Base-by-base conservation (phyloP, 2,113 vertebrate species). In the Rhynchopsitta pachyrhyncha region DNA sequence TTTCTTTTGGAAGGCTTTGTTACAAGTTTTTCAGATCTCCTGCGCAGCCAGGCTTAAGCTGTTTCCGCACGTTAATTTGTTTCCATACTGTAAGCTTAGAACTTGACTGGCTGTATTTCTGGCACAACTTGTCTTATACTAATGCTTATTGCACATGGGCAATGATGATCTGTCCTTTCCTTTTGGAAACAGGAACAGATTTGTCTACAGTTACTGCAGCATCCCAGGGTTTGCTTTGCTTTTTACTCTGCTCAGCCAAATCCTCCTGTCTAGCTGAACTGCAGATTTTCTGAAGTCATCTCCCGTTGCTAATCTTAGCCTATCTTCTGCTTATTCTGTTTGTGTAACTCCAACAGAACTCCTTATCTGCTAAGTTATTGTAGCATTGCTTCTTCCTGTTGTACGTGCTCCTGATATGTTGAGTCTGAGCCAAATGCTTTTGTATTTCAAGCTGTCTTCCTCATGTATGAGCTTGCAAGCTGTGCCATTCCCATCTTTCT, bases 91-190 rank as follows among this genome's bases (percentile, higher is more conserved):
- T 44, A 93, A 86, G 59, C n/a, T 67, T 74, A 70, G 68, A 86
- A 57, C 71, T 71, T 82, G 62, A 28, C 64, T 86, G 41, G 17
- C 55, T 95, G 47, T 37, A 29, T 39, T 92, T 97, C 50, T 93
- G 89, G 86, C 69, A 82, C 20, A 79, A 17, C 29, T 84, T 70
- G 6, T 31, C 52, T 46, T 64, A 35, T 0, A 2, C 33, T 96
- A 86, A 94, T 92, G 69, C 35, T 47, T 92, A 86, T 55, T 92
- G 83, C 93, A 92, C 47, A 84, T 82, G 83, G 73, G 39, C 39
- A 60, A 2, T 31, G 25, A 81, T 78, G 80, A 95, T 33, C 50
- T 84, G 60, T 88, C 63, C 82, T 86, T 93, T 78, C 60, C 73
- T 81, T 90, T 81, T 89, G 89, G 86, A 76, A 90, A 59, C 18